Evolutionary conservation across 2,113 vertebrate genomes (phyloP).

Genomic region (Sitta europaea): DNA sequence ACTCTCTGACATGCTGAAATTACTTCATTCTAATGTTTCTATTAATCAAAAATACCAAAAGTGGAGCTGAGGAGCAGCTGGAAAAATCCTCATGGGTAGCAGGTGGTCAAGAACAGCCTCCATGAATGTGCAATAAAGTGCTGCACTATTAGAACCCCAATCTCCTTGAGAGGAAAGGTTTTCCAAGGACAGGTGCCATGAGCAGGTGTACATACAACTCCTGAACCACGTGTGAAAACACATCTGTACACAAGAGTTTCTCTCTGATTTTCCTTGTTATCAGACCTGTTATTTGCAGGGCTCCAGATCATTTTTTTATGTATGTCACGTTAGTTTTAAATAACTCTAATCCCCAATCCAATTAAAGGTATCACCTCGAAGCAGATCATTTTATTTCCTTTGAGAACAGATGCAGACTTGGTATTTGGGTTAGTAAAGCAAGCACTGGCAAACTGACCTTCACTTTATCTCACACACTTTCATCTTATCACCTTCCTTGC

Average conservation of each 20-base stretch:
- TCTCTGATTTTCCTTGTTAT: background rate
- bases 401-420: slow-evolving; percentile 11
- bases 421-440: slow-evolving; percentile 29
- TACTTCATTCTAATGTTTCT: background rate
- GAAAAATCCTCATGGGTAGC: background rate
- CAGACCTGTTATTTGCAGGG: background rate
- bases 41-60: background rate
- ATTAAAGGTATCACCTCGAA: slow-evolving; percentile 40
- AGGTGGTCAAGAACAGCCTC: background rate
- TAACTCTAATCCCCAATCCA: slow-evolving; percentile 47
- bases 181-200: background rate
- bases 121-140: background rate
- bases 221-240: background rate
- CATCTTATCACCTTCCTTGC: slow-evolving; percentile 36
- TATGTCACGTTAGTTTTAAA: slow-evolving; percentile 8
- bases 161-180: background rate
- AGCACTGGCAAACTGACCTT: slow-evolving; percentile 57
- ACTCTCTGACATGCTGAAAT: background rate
- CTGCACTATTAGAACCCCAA: background rate
- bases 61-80: background rate
- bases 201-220: background rate
- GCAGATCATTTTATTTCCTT: slow-evolving; percentile 39
- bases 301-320: background rate
- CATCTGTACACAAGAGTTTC: background rate
- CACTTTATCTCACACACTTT: slow-evolving; percentile 42